These are phyloP conservation scores for Calameuta pallipes DNA, from an alignment of 2,888 invertebrate species.

Conservation along the genomic window DNA sequence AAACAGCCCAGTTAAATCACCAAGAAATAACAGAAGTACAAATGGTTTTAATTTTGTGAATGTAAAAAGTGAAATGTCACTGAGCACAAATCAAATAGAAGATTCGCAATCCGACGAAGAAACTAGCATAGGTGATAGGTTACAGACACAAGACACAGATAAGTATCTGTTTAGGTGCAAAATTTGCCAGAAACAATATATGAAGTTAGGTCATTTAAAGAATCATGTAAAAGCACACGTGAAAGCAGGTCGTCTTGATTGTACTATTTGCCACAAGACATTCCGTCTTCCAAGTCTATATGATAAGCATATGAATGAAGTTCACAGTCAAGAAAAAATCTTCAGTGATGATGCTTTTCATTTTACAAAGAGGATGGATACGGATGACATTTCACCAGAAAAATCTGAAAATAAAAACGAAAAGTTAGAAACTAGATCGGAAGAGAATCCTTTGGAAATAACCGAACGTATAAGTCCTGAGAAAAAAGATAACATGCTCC, in stretches of 20 bases:
- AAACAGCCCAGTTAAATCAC: background rate
- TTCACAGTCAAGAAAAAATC: slow-evolving; percentile 32
- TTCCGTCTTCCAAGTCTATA: slow-evolving; percentile 41
- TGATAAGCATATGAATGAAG: slow-evolving; percentile 43
- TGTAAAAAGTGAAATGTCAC: slow-evolving; percentile 30
- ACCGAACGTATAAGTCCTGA: background rate
- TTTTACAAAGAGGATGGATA: background rate
- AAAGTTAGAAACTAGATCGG: slow-evolving; percentile 4
- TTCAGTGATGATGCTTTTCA: background rate
- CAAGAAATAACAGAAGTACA: slow-evolving; percentile 12
- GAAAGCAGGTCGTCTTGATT: slow-evolving; percentile 33
- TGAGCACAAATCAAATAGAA: slow-evolving; percentile 13
- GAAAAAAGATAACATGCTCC: slow-evolving; percentile 4
- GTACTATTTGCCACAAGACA: slow-evolving; percentile 42
- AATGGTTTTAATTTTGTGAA: slow-evolving; percentile 36
- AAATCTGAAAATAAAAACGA: background rate
- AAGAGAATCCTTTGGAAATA: slow-evolving; percentile 2
- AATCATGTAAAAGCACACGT: slow-evolving; percentile 48
- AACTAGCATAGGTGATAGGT: background rate
- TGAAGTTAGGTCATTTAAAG: slow-evolving; percentile 44
- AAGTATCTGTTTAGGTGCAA: slow-evolving; percentile 41
- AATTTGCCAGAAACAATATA: slow-evolving; percentile 46
- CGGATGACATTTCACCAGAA: background rate
- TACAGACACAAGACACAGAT: slow-evolving; percentile 4
- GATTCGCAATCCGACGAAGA: slow-evolving; percentile 11